These are phyloP conservation scores for Drosophila formosana DNA, from an alignment of 2,888 invertebrate genomes.

Conservation along the genomic window DNA sequence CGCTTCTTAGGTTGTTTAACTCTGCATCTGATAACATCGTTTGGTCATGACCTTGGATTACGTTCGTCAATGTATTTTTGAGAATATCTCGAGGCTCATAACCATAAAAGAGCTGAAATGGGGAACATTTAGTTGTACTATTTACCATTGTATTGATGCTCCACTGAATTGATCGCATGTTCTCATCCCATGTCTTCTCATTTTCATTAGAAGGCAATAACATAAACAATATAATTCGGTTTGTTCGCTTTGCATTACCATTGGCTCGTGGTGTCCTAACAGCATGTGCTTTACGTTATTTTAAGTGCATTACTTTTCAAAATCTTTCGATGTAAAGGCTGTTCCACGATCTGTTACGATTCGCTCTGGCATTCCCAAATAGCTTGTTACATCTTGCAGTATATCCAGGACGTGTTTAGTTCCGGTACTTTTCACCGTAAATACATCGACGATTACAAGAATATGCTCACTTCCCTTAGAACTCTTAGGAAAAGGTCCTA, in stretches of 20 bases:
- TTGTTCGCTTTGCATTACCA: no score
- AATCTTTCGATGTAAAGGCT: no score
- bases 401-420: background rate
- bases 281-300: no score
- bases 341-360: no score
- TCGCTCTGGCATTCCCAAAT: no score
- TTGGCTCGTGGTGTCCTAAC: no score
- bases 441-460: constrained; percentile 4
- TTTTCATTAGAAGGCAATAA: no score
- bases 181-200: no score
- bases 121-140: constrained; percentile 1
- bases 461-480: constrained; percentile 9
- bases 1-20: background rate
- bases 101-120: constrained; percentile 7
- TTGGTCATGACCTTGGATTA: constrained; percentile 1
- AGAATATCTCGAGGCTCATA: constrained; percentile 6
- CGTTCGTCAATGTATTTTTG: background rate
- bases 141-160: constrained; percentile 15
- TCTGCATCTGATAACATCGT: constrained; percentile 14
- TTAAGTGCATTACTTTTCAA: no score
- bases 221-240: no score
- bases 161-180: constrained; percentile 13
- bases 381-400: background rate
- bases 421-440: background rate
- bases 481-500: constrained; percentile 16